These are phyloP conservation scores for Cardiocondyla obscurior DNA, from an alignment of 1,140 invertebrate species.

Conservation along the genomic window DNA sequence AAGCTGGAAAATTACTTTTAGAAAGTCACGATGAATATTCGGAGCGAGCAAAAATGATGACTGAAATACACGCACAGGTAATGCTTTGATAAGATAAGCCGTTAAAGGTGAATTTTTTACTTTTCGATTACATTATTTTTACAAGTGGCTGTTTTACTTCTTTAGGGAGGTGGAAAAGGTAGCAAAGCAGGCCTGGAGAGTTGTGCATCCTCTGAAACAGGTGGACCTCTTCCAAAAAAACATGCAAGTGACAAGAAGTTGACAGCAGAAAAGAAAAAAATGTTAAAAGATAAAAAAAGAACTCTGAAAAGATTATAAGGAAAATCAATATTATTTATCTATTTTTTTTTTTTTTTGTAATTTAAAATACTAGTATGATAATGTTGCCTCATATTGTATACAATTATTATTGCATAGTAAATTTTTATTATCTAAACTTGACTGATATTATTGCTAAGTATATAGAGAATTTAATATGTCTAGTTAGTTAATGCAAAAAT, in stretches of 20 bases:
- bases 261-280: constrained; percentile 90
- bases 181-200: constrained; percentile 78
- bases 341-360: constrained; percentile 71
- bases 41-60: constrained; percentile 95
- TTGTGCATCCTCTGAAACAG: constrained; percentile 81
- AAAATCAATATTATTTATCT: constrained; percentile 55
- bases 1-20: constrained; percentile 95
- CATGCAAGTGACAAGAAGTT: constrained; percentile 92
- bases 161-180: constrained; percentile 78
- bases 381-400: constrained; percentile 73
- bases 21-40: constrained; percentile 97
- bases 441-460: constrained; percentile 74
- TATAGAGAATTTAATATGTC: constrained; percentile 71
- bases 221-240: constrained; percentile 92
- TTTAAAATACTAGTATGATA: constrained; percentile 71
- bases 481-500: constrained; percentile 56
- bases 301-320: constrained; percentile 94
- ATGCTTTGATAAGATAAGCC: background rate
- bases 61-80: constrained; percentile 95
- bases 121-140: background rate
- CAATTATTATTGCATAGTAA: constrained; percentile 74
- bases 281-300: constrained; percentile 93
- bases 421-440: constrained; percentile 73
- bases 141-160: constrained; percentile 6
- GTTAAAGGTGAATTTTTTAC: background rate